phyloP scores from a whole-genome alignment of 2,113 vertebrate species.

The Phalacrocorax brasilianus region DNA sequence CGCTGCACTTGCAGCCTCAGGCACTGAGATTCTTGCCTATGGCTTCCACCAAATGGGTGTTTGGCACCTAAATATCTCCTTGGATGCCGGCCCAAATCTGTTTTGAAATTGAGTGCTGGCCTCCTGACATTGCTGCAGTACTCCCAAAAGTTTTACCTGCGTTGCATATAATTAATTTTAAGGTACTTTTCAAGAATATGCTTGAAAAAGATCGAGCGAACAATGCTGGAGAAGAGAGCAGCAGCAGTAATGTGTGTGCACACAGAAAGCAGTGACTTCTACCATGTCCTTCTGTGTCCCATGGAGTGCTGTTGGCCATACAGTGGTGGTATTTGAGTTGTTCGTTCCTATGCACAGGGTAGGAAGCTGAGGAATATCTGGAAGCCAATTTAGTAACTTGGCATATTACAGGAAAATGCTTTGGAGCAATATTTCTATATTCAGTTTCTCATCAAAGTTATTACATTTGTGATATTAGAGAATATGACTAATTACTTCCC shows the following conservation, averaged over 20 bases:
- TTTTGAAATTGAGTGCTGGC: not conserved
- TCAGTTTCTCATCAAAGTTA: not conserved
- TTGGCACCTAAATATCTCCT: not conserved
- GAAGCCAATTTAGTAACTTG: not conserved
- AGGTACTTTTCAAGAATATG: not conserved
- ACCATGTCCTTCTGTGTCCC: not conserved
- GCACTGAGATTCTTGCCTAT: not conserved
- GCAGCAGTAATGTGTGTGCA: not conserved
- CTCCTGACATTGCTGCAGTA: fast-evolving
- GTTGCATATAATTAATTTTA: not conserved
- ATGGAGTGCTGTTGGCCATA: not conserved
- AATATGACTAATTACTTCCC: conserved; percentile 35
- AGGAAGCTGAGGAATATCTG: not conserved
- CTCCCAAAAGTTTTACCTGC: not conserved
- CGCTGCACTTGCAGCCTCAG: not conserved
- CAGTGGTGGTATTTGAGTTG: not conserved
- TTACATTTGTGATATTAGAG: conserved; percentile 36
- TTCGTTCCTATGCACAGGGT: not conserved
- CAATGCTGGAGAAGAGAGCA: not conserved
- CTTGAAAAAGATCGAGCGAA: not conserved
- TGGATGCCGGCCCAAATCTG: not conserved
- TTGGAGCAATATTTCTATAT: conserved; percentile 26
- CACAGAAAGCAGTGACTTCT: not conserved
- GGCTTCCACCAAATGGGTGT: not conserved
- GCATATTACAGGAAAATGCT: not conserved